These are phyloP conservation scores for Drosophila antonietae DNA, from an alignment of 2,888 invertebrate genomes.

Conservation along the genomic window DNA sequence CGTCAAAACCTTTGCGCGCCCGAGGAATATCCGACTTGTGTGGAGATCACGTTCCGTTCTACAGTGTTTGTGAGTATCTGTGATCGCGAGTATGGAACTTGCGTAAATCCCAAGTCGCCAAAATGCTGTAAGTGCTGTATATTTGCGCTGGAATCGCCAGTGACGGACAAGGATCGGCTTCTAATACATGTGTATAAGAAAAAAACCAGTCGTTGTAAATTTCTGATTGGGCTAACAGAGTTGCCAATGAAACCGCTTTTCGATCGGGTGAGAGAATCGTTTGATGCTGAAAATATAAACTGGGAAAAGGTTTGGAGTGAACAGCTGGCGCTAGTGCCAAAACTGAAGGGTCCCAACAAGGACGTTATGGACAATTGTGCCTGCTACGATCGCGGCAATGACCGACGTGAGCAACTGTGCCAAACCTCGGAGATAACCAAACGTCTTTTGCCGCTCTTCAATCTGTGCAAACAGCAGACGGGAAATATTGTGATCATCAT, in stretches of 20 bases:
- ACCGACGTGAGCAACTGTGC: slow-evolving; percentile 77
- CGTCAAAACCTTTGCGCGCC: slow-evolving; percentile 83
- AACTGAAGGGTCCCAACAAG: slow-evolving; percentile 57
- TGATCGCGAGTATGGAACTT: slow-evolving; percentile 81
- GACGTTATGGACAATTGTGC: slow-evolving; percentile 60
- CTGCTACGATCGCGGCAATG: slow-evolving; percentile 69
- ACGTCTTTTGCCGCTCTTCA: slow-evolving; percentile 80
- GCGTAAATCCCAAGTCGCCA: slow-evolving; percentile 68
- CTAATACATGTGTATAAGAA: slow-evolving; percentile 82
- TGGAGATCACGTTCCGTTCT: slow-evolving; percentile 82
- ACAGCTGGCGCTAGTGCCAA: slow-evolving; percentile 63
- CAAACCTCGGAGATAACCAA: slow-evolving; percentile 81
- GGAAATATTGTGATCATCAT: slow-evolving; percentile 83
- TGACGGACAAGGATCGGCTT: slow-evolving; percentile 80
- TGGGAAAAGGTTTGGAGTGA: slow-evolving; percentile 65
- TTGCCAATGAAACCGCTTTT: slow-evolving; percentile 80
- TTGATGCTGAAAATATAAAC: slow-evolving; percentile 74
- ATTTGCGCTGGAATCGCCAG: slow-evolving; percentile 80
- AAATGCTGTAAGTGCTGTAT: slow-evolving; percentile 82
- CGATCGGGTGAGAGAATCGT: slow-evolving; percentile 80
- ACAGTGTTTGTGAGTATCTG: slow-evolving; percentile 82
- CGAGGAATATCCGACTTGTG: slow-evolving; percentile 83
- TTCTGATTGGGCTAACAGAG: slow-evolving; percentile 81
- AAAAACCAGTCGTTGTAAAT: slow-evolving; percentile 82
- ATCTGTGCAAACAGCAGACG: slow-evolving; percentile 79